A percentile compares a stretch with the other conserved stretches of the same genome.
phyloP scores from a whole-genome alignment of 2,113 vertebrate species.

The Mixornis gularis region DNA sequence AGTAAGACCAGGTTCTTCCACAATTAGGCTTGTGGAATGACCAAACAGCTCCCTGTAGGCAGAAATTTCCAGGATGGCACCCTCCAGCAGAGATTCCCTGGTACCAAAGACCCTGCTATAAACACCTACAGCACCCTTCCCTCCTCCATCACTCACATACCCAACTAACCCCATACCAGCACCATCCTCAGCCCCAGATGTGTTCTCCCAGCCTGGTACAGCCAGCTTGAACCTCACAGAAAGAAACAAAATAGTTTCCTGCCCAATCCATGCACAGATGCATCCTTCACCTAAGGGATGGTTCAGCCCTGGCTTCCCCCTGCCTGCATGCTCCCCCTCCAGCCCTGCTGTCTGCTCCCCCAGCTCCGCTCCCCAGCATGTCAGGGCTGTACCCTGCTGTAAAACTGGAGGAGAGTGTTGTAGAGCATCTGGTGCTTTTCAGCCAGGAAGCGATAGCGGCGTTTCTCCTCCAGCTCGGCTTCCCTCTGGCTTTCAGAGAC shows the following conservation, averaged over 20 bases:
- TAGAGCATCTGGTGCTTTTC: conserved; percentile 87
- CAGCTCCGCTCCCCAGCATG: rapidly evolving
- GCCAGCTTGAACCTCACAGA: neutral
- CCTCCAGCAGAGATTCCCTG: neutral
- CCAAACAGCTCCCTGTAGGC: neutral
- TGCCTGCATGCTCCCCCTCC: neutral
- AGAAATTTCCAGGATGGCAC: neutral
- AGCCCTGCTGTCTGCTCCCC: neutral
- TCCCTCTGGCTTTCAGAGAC: conserved; percentile 81
- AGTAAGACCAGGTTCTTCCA: neutral
- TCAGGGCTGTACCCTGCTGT: conserved; percentile 65
- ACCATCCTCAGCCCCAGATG: neutral
- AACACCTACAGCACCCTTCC: neutral
- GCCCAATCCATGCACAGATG: neutral
- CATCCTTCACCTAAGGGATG: neutral
- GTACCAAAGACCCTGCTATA: neutral
- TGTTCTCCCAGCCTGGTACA: neutral
- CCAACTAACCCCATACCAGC: neutral
- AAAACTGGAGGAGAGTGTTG: conserved; percentile 73
- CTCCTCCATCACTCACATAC: neutral
- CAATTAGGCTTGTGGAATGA: neutral
- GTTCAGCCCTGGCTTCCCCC: neutral
- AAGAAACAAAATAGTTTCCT: neutral
- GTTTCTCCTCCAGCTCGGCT: conserved; percentile 87
- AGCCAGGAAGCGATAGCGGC: conserved; percentile 91